Conservation (phyloP, 1,140 invertebrate genomes). For the Rhynchophorus ferrugineus region DNA sequence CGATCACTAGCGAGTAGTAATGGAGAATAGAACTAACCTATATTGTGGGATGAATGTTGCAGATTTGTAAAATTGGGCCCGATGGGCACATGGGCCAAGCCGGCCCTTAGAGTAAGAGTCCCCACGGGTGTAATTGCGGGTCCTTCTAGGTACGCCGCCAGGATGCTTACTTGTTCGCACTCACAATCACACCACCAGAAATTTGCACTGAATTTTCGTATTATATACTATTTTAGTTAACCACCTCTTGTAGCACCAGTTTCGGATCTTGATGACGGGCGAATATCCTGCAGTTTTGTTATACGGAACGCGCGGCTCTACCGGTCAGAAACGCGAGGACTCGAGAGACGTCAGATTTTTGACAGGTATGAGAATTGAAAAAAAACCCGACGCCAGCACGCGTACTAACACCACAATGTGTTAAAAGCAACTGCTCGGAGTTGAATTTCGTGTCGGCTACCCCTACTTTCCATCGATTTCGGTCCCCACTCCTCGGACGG, state of each 20-base stretch:
- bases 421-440: slow-evolving; percentile 21
- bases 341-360: slow-evolving; percentile 14
- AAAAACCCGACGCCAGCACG: slow-evolving; percentile 5
- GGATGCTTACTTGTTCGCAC: slow-evolving; percentile 31
- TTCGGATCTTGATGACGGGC: not conserved
- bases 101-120: slow-evolving; percentile 41
- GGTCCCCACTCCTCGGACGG: slow-evolving; percentile 8
- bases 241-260: not conserved
- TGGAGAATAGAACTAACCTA: slow-evolving; percentile 37
- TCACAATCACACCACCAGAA: slow-evolving; percentile 27
- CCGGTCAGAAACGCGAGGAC: not conserved
- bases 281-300: not conserved
- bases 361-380: slow-evolving; percentile 3
- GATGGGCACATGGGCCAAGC: slow-evolving; percentile 40
- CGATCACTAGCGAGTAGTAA: no score
- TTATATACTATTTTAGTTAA: not conserved
- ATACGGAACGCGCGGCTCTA: not conserved
- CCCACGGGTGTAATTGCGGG: slow-evolving; percentile 40
- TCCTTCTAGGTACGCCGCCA: slow-evolving; percentile 41
- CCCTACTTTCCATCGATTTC: slow-evolving; percentile 32
- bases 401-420: slow-evolving; percentile 19
- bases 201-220: not conserved
- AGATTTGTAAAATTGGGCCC: slow-evolving; percentile 38
- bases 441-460: slow-evolving; percentile 17
- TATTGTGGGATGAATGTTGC: slow-evolving; percentile 40